Base-by-base conservation (phyloP, 2,888 invertebrate species). In the Drosophila buzzatii region DNA sequence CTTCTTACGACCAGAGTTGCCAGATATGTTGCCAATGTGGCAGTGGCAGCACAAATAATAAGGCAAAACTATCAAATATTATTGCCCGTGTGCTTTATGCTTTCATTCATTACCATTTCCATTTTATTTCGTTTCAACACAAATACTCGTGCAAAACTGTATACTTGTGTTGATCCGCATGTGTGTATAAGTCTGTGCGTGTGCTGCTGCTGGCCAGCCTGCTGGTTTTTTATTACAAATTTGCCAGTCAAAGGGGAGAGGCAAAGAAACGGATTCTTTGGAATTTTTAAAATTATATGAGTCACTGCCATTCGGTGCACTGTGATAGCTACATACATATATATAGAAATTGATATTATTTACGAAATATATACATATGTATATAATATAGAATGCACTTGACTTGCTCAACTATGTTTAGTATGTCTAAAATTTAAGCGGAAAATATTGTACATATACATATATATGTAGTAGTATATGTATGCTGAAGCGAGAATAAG, bases 211-310 rank as follows among this genome's bases (percentile, higher is more conserved):
- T 66, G 14, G n/a, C 47, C 37, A 68, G 65, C 53, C 49, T 67
- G 69, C 37, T 64, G 66, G 55, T 73, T 67, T 76, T 67, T 71
- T 59, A 63, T 71, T 60, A 49, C 60, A 70, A 82, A 66, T 75
- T 75, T 53, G 74, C 68, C 63, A 75, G 65, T 59, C 53, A 79
- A 65, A 76, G 66, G 41, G 55, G 39, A 64, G 61, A 69, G 57
- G 33, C 60, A 35, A 65, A 41, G 39, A 76, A 81, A 65, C 57
- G 59, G 61, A 69, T 79, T 75, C 69, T 71, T 74, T 70, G 76
- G 78, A 83, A 85, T 86, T 82, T 73, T 20, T 78, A 81, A 65
- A 83, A 73, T 64, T 33, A 70, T 42, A 86, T 87, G 88, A 88
- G 74, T 88, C 88, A 88, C 33, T 64, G 41, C 52, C 57, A 69